These are phyloP conservation scores for Clarias gariepinus DNA, from an alignment of 2,113 vertebrate genomes.

Conservation along the genomic window DNA sequence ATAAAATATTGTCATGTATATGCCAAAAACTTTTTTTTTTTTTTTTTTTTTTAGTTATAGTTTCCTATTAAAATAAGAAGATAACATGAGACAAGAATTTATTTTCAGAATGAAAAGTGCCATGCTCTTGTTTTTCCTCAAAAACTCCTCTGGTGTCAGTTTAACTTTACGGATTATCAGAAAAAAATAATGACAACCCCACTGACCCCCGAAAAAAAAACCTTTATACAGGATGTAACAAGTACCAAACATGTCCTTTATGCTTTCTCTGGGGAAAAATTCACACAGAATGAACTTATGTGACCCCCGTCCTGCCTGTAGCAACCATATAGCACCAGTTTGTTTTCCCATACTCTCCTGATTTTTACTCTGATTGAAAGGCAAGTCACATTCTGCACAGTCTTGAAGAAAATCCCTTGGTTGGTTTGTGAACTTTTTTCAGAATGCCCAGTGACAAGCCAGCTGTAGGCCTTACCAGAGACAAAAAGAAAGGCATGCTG, in stretches of 20 bases:
- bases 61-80: conserved; percentile 61
- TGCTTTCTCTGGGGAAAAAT: neutral
- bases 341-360: conserved; percentile 14
- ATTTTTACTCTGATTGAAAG: conserved; percentile 39
- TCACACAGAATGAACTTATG: neutral
- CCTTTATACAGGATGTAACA: neutral
- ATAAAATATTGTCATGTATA: conserved; percentile 60
- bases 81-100: conserved; percentile 7
- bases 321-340: neutral
- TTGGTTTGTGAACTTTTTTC: conserved; percentile 40
- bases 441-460: conserved; percentile 36
- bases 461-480: conserved; percentile 36
- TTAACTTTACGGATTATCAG: conserved; percentile 9
- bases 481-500: conserved; percentile 50
- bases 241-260: neutral
- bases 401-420: conserved; percentile 39
- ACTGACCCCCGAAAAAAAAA: neutral
- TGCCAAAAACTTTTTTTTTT: conserved; percentile 52
- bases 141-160: neutral
- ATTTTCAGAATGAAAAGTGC: neutral
- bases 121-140: neutral
- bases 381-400: conserved; percentile 40
- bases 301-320: neutral
- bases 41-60: conserved; percentile 60
- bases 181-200: neutral